These are phyloP conservation scores for Dynastes hyllus DNA, from an alignment of 2,888 invertebrate genomes.

Conservation along the genomic window DNA sequence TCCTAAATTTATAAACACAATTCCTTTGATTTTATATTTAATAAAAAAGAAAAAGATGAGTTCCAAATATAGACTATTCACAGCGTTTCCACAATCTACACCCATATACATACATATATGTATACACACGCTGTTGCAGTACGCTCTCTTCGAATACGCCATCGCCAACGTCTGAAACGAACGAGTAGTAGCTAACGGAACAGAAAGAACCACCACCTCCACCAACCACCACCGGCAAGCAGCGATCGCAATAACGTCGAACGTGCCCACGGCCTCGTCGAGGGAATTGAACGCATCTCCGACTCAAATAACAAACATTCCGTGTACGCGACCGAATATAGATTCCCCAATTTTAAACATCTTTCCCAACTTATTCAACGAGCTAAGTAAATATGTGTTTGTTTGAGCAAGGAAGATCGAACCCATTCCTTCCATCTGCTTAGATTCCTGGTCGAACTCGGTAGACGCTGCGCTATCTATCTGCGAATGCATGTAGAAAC, in stretches of 20 bases:
- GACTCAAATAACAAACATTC: conserved; percentile 65
- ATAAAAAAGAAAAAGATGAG: no score
- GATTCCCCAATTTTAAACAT: conserved; percentile 65
- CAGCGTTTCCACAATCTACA: no score
- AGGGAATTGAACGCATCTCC: conserved; percentile 65
- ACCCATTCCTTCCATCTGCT: conserved; percentile 60
- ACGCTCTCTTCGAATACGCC: no score
- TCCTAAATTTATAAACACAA: no score
- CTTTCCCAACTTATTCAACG: conserved; percentile 64
- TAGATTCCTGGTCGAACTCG: conserved; percentile 48
- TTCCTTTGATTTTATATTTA: no score
- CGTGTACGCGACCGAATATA: conserved; percentile 64
- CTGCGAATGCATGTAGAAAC: not conserved
- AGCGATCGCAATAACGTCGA: conserved; percentile 61
- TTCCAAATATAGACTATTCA: no score
- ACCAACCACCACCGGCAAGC: not conserved
- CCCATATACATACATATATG: no score
- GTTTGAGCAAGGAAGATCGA: conserved; percentile 65
- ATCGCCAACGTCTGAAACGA: not conserved
- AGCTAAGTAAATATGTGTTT: conserved; percentile 66
- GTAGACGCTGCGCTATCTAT: conserved; percentile 3
- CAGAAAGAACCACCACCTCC: not conserved
- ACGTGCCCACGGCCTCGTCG: conserved; percentile 63
- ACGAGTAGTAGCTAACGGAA: not conserved
- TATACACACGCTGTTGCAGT: no score